Evolutionary conservation across 2,113 vertebrate genomes (phyloP).

Genomic region (Cettia cetti): DNA sequence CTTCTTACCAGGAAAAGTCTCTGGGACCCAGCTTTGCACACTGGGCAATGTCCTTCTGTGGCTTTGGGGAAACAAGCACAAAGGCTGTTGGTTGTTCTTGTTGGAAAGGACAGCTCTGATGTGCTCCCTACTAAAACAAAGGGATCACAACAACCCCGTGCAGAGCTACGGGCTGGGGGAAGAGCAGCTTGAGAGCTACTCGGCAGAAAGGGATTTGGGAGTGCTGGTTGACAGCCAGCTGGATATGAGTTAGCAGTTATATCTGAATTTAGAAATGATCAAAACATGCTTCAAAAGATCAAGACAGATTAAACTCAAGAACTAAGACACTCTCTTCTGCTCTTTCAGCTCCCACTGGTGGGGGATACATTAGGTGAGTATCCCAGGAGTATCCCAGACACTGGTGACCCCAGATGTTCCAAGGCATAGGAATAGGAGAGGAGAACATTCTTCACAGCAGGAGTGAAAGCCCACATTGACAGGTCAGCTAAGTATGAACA

Average conservation of each 20-base stretch:
- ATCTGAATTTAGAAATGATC: not conserved
- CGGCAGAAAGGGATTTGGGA: not conserved
- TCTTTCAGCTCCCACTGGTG: not conserved
- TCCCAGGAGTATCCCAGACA: not conserved
- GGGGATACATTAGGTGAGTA: not conserved
- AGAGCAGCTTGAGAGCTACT: not conserved
- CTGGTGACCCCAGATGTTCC: not conserved
- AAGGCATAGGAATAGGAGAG: not conserved
- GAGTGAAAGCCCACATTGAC: not conserved
- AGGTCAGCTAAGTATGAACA: not conserved
- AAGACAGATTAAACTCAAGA: not conserved
- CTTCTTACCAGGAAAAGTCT: not conserved
- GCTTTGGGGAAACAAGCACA: not conserved
- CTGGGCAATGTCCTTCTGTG: not conserved
- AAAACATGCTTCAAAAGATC: not conserved
- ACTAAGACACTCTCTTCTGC: not conserved
- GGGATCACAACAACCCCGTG: accelerated
- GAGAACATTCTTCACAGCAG: not conserved
- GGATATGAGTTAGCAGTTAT: not conserved
- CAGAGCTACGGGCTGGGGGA: not conserved
- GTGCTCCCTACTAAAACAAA: not conserved
- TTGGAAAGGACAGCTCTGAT: not conserved
- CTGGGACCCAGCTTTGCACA: not conserved
- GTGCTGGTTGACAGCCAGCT: not conserved
- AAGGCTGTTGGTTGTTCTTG: not conserved